Base-by-base conservation (phyloP, 2,113 vertebrate genomes). In the Lagopus leucura region DNA sequence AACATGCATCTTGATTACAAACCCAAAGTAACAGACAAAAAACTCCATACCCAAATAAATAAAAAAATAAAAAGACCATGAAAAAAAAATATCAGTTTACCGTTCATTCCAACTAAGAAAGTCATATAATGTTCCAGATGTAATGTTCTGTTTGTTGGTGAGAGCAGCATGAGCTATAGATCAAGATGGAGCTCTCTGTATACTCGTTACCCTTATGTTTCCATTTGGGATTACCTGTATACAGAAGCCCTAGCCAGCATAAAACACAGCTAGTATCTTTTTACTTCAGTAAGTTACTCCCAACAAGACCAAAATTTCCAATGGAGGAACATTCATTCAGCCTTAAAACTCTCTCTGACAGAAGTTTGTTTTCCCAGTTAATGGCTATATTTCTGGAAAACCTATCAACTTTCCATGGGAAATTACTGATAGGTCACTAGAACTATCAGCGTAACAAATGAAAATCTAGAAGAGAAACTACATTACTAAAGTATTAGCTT, bases 301-400 rank as follows among this genome's bases (percentile, higher is more conserved):
- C 24, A 27, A 28, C 27, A 48, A 93, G 61, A 27, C 28, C 43
- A 48, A 6, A 24, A 11, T 17, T 66, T 57, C 50, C 43, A 61
- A 40, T 13, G 20, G 28, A 75, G 86, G 79, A 92, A 79, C 61
- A 75, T 45, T 79, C 24, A 24, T 73, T 82, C 16, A 6, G n/a
- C 48, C 85, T 85, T 85, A 82, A 91, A 95, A 76, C 24, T 85
- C 52, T 60, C 6, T 4, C 58, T 65, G 78, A 66, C 71, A 76
- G 30, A 69, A 78, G 11, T 40, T 32, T 82, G 11, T 52, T 95
- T 89, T 85, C 67, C 40, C 66, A 82, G 84, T 28, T 65, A 92
- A 91, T n/a, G 73, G 52, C 86, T 63, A 66, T 1, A 43, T 60
- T 92, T 91, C 91, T 96, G 91, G 43, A 91, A 94, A 96, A 93